Evolutionary conservation across 2,797 vertebrate species (phyloP).

Genomic region (Danio aesculapii): DNA sequence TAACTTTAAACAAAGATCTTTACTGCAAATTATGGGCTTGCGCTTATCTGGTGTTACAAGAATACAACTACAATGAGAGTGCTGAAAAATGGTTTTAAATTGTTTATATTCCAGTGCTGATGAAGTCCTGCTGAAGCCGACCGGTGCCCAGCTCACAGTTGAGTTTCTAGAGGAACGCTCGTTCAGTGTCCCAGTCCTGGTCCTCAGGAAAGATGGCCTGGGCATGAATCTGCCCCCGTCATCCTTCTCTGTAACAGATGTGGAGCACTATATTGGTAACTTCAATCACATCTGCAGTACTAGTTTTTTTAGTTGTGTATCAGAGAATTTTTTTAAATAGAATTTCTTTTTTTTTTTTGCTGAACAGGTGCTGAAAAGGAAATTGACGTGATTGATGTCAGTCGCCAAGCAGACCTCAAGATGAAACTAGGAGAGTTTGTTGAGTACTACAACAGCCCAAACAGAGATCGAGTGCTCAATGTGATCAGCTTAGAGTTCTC

Average conservation of each 20-base stretch:
- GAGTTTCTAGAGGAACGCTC: constrained; percentile 95
- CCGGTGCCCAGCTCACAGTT: constrained; percentile 90
- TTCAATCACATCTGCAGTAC: neutral
- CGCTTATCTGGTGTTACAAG: neutral
- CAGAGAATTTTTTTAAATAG: neutral
- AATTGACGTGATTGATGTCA: constrained; percentile 94
- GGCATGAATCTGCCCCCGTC: constrained; percentile 92
- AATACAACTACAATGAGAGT: neutral
- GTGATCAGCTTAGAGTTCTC: constrained; percentile 97
- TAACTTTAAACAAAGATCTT: neutral
- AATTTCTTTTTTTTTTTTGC: neutral
- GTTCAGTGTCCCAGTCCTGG: constrained; percentile 93
- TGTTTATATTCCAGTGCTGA: constrained; percentile 82
- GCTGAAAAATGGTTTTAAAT: neutral
- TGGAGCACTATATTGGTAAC: constrained; percentile 92
- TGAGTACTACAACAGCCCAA: constrained; percentile 89
- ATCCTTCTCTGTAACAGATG: constrained; percentile 86
- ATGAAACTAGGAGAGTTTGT: constrained; percentile 94
- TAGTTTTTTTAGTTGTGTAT: neutral
- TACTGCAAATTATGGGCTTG: no score
- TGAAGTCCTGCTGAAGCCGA: constrained; percentile 90
- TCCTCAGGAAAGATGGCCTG: constrained; percentile 89
- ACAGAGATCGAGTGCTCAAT: constrained; percentile 90
- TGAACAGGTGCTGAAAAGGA: constrained; percentile 88
- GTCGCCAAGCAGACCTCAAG: constrained; percentile 89